These are phyloP conservation scores for Tridacna gigas DNA, from an alignment of 2,888 invertebrate species.

Conservation along the genomic window DNA sequence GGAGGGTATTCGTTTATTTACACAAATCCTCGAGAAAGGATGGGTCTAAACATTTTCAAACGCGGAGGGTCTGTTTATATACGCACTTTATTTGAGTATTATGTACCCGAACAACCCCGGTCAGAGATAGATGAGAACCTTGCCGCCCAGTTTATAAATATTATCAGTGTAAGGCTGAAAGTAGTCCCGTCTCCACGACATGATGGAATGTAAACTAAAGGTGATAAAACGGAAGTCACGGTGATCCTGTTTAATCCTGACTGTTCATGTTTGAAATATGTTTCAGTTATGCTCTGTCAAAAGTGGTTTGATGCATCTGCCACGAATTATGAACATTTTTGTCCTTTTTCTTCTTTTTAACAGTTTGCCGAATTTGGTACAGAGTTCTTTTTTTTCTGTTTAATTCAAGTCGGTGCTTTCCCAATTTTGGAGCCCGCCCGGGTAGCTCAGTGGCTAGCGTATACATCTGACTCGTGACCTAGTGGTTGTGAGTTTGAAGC, in stretches of 20 bases:
- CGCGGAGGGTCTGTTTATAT: conserved; percentile 23
- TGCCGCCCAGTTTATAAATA: conserved; percentile 16
- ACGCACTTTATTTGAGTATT: conserved; percentile 13
- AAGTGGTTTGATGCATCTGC: too few relatives aligned
- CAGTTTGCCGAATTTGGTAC: too few relatives aligned
- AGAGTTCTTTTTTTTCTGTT: too few relatives aligned
- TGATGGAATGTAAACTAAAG: conserved; percentile 9
- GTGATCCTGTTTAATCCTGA: conserved; percentile 3
- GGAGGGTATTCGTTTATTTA: conserved; percentile 22
- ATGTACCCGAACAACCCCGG: conserved; percentile 17
- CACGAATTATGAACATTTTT: too few relatives aligned
- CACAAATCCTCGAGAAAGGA: conserved; percentile 17
- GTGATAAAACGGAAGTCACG: conserved; percentile 1
- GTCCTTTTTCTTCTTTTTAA: too few relatives aligned
- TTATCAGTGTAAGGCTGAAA: conserved; percentile 1
- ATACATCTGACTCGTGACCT: too few relatives aligned
- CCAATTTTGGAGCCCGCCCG: too few relatives aligned
- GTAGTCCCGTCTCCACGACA: conserved; percentile 14
- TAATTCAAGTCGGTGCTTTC: too few relatives aligned
- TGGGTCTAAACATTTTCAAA: conserved; percentile 6
- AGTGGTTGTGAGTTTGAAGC: too few relatives aligned
- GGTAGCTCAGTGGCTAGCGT: too few relatives aligned
- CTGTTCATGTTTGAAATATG: neutral
- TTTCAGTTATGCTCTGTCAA: too few relatives aligned
- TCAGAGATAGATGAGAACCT: neutral